These are phyloP conservation scores for Tyrophagus putrescentiae DNA, from an alignment of 1,140 invertebrate genomes.

Conservation along the genomic window DNA sequence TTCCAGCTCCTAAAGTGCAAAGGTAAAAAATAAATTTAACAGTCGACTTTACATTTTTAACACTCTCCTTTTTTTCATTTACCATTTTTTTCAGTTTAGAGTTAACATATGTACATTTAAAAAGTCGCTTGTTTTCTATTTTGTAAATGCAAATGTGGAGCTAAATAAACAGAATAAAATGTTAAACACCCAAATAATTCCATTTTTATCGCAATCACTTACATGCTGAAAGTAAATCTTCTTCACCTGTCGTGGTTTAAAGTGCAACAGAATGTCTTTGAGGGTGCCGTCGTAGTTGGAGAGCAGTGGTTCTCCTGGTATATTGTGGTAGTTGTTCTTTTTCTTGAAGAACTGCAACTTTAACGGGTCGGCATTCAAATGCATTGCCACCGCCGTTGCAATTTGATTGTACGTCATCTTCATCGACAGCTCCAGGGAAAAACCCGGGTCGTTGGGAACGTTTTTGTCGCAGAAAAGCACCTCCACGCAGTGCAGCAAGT, in stretches of 20 bases:
- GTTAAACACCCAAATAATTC: background rate
- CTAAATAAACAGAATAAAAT: slow-evolving; percentile 37
- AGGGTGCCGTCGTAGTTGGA: slow-evolving; percentile 79
- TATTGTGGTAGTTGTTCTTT: too few relatives aligned
- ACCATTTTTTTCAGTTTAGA: slow-evolving; percentile 58
- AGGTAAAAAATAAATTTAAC: slow-evolving; percentile 16
- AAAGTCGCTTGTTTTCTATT: slow-evolving; percentile 92
- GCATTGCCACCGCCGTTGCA: slow-evolving; percentile 72
- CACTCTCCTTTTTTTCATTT: background rate
- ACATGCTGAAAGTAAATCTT: slow-evolving; percentile 80
- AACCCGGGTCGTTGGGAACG: slow-evolving; percentile 77
- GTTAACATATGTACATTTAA: slow-evolving; percentile 45
- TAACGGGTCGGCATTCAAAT: slow-evolving; percentile 79
- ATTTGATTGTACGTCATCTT: slow-evolving; percentile 87
- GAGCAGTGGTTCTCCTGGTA: slow-evolving; percentile 64
- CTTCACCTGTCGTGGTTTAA: slow-evolving; percentile 75
- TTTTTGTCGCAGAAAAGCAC: slow-evolving; percentile 93
- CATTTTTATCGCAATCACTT: slow-evolving; percentile 20
- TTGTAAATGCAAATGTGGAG: slow-evolving; percentile 90
- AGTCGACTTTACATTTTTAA: background rate
- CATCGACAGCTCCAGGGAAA: slow-evolving; percentile 79
- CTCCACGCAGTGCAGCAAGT: slow-evolving; percentile 47
- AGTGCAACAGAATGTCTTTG: slow-evolving; percentile 69
- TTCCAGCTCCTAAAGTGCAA: slow-evolving; percentile 85
- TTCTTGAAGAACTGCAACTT: slow-evolving; percentile 92